phyloP scores from a whole-genome alignment of 2,113 vertebrate species.

The Ammospiza nelsoni region DNA sequence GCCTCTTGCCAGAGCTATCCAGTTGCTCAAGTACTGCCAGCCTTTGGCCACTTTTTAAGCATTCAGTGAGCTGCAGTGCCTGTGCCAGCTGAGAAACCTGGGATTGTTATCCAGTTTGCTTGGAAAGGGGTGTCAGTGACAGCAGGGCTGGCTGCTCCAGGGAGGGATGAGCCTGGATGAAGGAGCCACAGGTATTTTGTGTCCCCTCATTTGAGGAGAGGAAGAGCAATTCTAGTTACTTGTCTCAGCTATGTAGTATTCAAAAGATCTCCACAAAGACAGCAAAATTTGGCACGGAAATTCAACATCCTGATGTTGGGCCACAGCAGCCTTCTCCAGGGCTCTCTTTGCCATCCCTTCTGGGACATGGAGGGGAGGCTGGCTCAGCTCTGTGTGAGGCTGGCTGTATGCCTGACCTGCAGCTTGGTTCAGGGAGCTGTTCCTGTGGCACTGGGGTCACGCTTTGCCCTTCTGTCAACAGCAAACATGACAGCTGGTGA shows the following conservation, averaged over 20 bases:
- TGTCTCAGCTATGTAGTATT: neutral
- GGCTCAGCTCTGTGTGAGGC: neutral
- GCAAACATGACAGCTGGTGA: fast-evolving
- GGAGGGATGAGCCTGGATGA: neutral
- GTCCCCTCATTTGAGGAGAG: neutral
- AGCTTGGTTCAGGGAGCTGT: neutral
- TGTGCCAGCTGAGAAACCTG: neutral
- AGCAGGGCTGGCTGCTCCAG: neutral
- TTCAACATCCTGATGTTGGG: neutral
- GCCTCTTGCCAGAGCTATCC: neutral
- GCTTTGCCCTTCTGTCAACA: fast-evolving
- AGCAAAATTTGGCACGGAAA: fast-evolving
- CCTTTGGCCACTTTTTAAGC: neutral
- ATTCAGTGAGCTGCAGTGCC: neutral
- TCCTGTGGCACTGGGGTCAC: fast-evolving
- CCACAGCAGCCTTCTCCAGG: neutral
- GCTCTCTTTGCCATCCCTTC: neutral
- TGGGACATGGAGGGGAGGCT: neutral
- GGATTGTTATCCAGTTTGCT: neutral
- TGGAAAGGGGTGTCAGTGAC: neutral
- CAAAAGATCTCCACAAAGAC: neutral
- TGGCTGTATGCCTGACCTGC: neutral
- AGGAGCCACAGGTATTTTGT: neutral
- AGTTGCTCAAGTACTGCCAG: neutral
- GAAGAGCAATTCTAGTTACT: neutral